phyloP scores from a whole-genome alignment of 1,140 invertebrate genomes.

The Ruditapes philippinarum region DNA sequence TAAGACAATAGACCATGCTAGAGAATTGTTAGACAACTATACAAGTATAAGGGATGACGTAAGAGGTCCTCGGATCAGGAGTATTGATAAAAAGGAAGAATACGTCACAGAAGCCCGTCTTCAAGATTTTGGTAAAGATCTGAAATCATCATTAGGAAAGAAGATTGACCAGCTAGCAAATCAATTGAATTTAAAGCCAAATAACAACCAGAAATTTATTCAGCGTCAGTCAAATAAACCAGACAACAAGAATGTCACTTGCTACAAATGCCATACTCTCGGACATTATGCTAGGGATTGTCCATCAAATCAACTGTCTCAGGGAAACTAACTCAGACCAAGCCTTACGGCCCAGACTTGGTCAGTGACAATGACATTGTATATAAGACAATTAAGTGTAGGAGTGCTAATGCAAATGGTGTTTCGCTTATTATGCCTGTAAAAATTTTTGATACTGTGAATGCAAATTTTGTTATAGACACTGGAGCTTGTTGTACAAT shows the following conservation, averaged over 20 bases:
- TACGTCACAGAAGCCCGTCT: conserved; percentile 2
- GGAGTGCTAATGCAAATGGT: not conserved
- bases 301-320: not conserved
- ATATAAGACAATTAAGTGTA: not conserved
- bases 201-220: not conserved
- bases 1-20: not conserved
- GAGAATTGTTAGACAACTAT: not conserved
- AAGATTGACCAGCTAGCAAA: not conserved
- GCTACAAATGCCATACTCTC: not conserved
- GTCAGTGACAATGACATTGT: not conserved
- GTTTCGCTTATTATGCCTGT: not conserved
- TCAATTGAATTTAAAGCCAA: not conserved
- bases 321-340: not conserved
- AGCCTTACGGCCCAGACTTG: not conserved
- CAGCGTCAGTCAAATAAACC: not conserved
- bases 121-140: not conserved
- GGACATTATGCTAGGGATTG: not conserved
- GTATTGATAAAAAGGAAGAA: not conserved
- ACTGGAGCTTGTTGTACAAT: not conserved
- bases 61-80: not conserved
- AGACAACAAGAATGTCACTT: not conserved
- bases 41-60: not conserved
- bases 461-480: not conserved
- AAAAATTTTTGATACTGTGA: not conserved
- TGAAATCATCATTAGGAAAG: not conserved